phyloP scores from a whole-genome alignment of 2,888 invertebrate species.

The Eilema sororculum region DNA sequence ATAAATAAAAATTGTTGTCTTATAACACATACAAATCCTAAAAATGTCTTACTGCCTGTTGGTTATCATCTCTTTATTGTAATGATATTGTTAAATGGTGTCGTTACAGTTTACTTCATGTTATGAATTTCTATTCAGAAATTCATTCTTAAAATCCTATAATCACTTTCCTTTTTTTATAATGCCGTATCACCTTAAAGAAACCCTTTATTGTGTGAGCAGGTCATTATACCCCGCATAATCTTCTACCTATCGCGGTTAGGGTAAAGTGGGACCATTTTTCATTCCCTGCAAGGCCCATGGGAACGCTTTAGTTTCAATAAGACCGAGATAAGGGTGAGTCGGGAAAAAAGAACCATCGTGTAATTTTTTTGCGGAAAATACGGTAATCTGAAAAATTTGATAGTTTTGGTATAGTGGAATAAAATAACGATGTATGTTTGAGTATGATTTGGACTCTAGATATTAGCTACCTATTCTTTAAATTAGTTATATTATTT shows the following conservation, averaged over 20 bases:
- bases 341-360: slow-evolving; percentile 52
- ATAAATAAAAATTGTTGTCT: too few species aligned
- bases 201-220: slow-evolving; percentile 35
- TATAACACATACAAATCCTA: too few species aligned
- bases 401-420: slow-evolving; percentile 22
- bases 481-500: too few species aligned
- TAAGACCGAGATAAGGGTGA: slow-evolving; percentile 69
- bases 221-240: slow-evolving; percentile 57
- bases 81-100: too few species aligned
- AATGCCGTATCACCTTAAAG: slow-evolving; percentile 8
- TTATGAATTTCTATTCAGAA: neutral
- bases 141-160: neutral
- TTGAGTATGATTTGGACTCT: neutral
- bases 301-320: slow-evolving; percentile 76
- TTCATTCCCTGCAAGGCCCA: slow-evolving; percentile 65
- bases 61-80: too few species aligned
- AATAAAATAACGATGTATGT: neutral
- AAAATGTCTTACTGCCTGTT: too few species aligned
- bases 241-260: slow-evolving; percentile 59
- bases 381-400: slow-evolving; percentile 50
- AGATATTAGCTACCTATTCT: too few species aligned
- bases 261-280: slow-evolving; percentile 64
- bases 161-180: slow-evolving; percentile 21
- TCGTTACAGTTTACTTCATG: neutral
- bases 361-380: slow-evolving; percentile 48